Base-by-base conservation (phyloP, 2,113 vertebrate species). In the Urocolius indicus region DNA sequence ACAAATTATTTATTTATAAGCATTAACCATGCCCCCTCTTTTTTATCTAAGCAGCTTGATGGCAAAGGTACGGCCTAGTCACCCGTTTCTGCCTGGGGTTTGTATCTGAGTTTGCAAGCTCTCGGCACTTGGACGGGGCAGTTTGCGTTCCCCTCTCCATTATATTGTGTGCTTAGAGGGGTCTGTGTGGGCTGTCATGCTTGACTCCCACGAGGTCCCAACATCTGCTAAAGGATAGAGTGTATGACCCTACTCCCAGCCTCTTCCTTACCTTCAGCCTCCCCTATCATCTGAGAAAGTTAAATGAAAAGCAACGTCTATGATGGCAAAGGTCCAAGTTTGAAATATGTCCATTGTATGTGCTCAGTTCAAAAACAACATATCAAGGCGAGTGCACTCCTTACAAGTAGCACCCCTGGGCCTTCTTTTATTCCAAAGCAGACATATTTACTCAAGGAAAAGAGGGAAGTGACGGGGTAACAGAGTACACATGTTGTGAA, bases 361-460 rank as follows among this genome's bases (percentile, higher is more conserved):
- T 80, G 71, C 89, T 90, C 82, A 73, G 92, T 93, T 96, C 91
- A 97, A 97, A 96, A 96, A 94, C 76, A 97, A 97, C 95, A 94
- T 95, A 94, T 83, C 93, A 95, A 94, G 92, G 94, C 78, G 67
- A 94, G 92, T 92, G 87, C 63, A 94, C 89, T 76, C 93, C 93
- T 93, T 94, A 95, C 89, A 92, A 87, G 96, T 83, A 93, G 97
- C 77, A 96, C 96, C 97, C 96, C 94, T 55, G 32, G 90, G 93
- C 87, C 82, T 86, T 97, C 91, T 95, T 97, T 86, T 96, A 97
- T 97, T 96, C 97, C 96, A 97, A 95, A 97, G 96, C 93, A 90
- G 92, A 97, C 95, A 92, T 98, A 97, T 98, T 98, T 98, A 98
- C 97, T 96, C 96, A 98, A 97, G 97, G 97, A 98, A 98, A 98